phyloP scores from a whole-genome alignment of 2,797 vertebrate species.

The Zenarchopterus dispar region DNA sequence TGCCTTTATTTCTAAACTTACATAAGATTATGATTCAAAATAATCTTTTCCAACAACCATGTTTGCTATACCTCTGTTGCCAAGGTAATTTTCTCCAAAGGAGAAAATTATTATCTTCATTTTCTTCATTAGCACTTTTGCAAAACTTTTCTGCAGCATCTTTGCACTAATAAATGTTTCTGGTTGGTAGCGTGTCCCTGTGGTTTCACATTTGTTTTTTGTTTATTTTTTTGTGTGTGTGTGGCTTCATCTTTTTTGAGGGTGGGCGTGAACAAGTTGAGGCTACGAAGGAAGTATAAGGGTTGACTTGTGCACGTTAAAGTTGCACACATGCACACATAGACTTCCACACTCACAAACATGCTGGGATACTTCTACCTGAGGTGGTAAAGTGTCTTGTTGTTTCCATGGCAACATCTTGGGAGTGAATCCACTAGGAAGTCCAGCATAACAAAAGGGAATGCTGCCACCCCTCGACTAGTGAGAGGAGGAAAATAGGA shows the following conservation, averaged over 20 bases:
- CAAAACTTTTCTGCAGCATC: conserved; percentile 32
- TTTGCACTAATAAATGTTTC: conserved; percentile 13
- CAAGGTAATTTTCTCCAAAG: conserved; percentile 71
- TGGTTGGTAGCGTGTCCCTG: neutral
- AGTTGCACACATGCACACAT: conserved; percentile 26
- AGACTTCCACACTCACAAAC: conserved; percentile 24
- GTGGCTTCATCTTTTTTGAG: neutral
- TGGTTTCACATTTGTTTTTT: conserved; percentile 13
- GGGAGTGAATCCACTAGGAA: conserved; percentile 75
- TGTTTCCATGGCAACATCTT: conserved; percentile 86
- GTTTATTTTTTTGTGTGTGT: too few relatives aligned
- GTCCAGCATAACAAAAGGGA: conserved; percentile 78
- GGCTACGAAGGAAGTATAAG: conserved; percentile 4
- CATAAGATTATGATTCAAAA: conserved; percentile 43
- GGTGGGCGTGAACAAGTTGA: neutral
- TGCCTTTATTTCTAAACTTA: conserved; percentile 23
- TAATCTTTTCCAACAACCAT: conserved; percentile 49
- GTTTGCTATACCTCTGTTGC: conserved; percentile 68
- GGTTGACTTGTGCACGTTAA: conserved; percentile 12
- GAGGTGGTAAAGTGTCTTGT: conserved; percentile 82
- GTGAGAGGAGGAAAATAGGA: conserved; percentile 48
- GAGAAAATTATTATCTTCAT: conserved; percentile 51
- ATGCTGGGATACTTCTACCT: conserved; percentile 77
- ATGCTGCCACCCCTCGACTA: conserved; percentile 78
- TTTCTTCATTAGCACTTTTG: conserved; percentile 34